Conservation (phyloP, 2,888 invertebrate species). For the Scelioninae gen. 1 region DNA sequence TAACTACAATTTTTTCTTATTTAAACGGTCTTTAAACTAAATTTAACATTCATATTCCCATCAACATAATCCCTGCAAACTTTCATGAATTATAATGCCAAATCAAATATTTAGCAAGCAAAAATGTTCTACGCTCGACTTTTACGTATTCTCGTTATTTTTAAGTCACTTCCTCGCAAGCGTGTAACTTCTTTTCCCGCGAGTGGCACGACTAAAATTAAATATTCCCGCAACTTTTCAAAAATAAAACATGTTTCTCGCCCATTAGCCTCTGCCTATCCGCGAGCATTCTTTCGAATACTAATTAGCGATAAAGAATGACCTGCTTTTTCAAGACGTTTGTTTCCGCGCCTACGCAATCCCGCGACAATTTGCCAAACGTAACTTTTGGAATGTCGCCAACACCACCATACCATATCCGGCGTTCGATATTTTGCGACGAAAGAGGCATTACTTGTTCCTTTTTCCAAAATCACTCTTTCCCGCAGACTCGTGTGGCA, state of each 20-base stretch:
- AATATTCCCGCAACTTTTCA: constrained; percentile 5
- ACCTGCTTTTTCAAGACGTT: constrained; percentile 41
- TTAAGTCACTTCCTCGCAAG: background rate
- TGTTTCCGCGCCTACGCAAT: constrained; percentile 34
- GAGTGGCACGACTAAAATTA: background rate
- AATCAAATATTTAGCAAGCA: constrained; percentile 7
- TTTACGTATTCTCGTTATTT: constrained; percentile 4
- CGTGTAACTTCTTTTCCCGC: background rate
- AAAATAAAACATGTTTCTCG: too few relatives aligned
- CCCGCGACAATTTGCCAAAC: constrained; percentile 34
- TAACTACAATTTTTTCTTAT: too few relatives aligned
- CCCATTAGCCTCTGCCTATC: too few relatives aligned
- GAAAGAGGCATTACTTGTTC: constrained; percentile 21
- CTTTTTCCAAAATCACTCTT: too few relatives aligned
- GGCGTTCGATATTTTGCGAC: constrained; percentile 48
- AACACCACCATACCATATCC: constrained; percentile 50
- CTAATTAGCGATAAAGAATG: constrained; percentile 35
- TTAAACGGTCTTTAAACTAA: too few relatives aligned
- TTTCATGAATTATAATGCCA: constrained; percentile 4
- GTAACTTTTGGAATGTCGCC: constrained; percentile 65
- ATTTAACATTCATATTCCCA: too few relatives aligned
- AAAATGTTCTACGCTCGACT: background rate
- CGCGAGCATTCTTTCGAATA: background rate
- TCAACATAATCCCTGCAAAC: too few relatives aligned
- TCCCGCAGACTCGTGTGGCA: constrained; percentile 23